phyloP scores from a whole-genome alignment of 1,140 invertebrate genomes.

The Lasioglossum albipes region DNA sequence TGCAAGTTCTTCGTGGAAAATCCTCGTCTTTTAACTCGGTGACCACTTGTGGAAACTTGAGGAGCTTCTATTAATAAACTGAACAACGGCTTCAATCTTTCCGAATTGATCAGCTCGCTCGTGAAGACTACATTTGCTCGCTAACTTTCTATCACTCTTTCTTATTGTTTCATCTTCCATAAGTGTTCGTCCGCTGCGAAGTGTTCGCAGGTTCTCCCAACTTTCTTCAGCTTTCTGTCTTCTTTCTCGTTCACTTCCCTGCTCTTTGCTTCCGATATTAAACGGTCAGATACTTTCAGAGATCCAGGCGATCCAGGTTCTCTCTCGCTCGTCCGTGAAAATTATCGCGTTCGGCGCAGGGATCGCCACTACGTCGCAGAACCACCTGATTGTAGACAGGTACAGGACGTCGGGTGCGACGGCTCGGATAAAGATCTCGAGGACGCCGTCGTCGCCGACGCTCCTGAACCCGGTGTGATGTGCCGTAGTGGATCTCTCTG shows the following conservation, averaged over 20 bases:
- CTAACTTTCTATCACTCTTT: too few relatives aligned
- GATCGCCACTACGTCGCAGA: conserved; percentile 62
- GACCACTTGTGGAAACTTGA: too few relatives aligned
- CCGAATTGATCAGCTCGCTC: too few relatives aligned
- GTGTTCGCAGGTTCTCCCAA: neutral
- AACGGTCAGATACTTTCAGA: neutral
- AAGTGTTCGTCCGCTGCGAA: too few relatives aligned
- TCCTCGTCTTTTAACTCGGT: too few relatives aligned
- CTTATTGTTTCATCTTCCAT: too few relatives aligned
- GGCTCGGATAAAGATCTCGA: neutral
- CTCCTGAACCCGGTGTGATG: conserved; percentile 69
- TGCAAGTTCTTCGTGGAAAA: too few relatives aligned
- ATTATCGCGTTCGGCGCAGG: conserved; percentile 56
- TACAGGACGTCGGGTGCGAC: conserved; percentile 12
- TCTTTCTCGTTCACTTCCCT: neutral
- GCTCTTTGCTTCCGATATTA: neutral
- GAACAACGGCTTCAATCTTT: too few relatives aligned
- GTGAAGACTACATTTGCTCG: too few relatives aligned
- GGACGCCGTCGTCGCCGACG: conserved; percentile 23
- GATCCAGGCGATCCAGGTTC: conserved; percentile 5
- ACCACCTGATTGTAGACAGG: conserved; percentile 58
- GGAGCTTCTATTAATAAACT: too few relatives aligned
- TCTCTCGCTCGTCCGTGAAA: neutral
- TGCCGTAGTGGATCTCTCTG: conserved; percentile 71
- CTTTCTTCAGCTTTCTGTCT: too few relatives aligned